Evolutionary conservation across 2,113 vertebrate species (phyloP).

Genomic region (Cyrtonyx montezumae): DNA sequence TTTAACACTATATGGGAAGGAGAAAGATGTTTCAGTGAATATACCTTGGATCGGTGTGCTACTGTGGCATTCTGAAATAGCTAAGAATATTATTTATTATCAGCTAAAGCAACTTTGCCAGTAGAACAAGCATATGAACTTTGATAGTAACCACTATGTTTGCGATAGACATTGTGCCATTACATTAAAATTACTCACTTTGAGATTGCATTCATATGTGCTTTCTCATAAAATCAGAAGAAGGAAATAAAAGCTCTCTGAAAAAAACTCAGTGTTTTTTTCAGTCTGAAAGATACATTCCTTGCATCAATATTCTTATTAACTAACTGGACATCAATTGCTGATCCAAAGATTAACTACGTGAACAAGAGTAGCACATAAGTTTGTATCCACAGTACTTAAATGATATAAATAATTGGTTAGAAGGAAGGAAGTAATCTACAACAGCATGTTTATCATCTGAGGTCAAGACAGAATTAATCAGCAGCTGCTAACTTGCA

Average conservation of each 20-base stretch:
- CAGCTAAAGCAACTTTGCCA: slow-evolving; percentile 21
- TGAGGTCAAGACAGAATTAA: slow-evolving; percentile 19
- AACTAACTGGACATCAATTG: slow-evolving; percentile 5
- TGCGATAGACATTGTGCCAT: background rate
- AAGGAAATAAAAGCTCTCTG: background rate
- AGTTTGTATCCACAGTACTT: background rate
- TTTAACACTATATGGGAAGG: background rate
- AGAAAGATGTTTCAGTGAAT: background rate
- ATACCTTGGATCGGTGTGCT: background rate
- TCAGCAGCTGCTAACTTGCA: background rate
- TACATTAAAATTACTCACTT: background rate
- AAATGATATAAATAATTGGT: slow-evolving; percentile 24
- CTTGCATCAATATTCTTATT: slow-evolving; percentile 36
- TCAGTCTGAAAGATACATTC: slow-evolving; percentile 32
- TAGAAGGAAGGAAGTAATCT: slow-evolving; percentile 1
- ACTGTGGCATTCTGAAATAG: background rate
- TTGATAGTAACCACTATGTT: slow-evolving; percentile 4
- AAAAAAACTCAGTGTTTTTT: background rate
- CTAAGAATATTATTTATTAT: slow-evolving; percentile 4
- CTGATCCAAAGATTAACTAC: slow-evolving; percentile 31
- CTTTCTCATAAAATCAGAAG: background rate
- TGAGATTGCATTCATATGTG: background rate
- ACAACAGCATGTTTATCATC: slow-evolving; percentile 5
- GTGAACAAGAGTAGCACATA: slow-evolving; percentile 39
- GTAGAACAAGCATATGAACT: slow-evolving; percentile 22